Evolutionary conservation across 2,797 vertebrate genomes (phyloP), one percentile per base, ranked within the genome.

Genomic region (Phylloscopus collybita): DNA sequence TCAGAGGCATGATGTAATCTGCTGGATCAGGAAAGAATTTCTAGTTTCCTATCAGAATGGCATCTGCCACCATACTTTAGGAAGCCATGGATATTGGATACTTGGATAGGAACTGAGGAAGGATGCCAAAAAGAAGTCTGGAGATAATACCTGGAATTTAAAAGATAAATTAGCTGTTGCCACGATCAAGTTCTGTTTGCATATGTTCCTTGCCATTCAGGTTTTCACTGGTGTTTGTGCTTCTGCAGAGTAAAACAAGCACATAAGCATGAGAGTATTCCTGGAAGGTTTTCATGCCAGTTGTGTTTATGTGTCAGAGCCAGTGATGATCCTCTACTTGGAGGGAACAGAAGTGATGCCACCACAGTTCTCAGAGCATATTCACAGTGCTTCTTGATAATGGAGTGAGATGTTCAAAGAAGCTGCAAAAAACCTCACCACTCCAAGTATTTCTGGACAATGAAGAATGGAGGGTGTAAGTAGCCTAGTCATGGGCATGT

Each of bases 11-110:
- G 92, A 93, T 0, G 34, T 91, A 90, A 91, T 70, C 76, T 88
- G n/a, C 66, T 80, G 86, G 88, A 49, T 74, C 92, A 94, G 94
- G 84, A 93, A 95, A 85, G 94, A 93, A 94, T 96, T 95, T 92
- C 71, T 83, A 70, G 19, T 92, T 93, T 95, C 65, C 93, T 92
- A 79, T 91, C 93, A 59, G 64, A 91, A 92, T 78, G 85, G 81
- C 86, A 92, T 95, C 95, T 86, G 49, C 86, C 65, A 56, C 88
- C 85, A 70, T 57, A 72, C 79, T 87, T 76, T 80, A 85, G 85
- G 87, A 94, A 94, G 70, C 51, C 9, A 1, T 23, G 20, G 86
- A 85, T 71, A 93, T 86, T 0, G 1, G 76, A 94, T 95, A 93
- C 65, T 92, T 69, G 78, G 50, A 66, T 80, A 82, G 69, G 67